These are phyloP conservation scores for Pedetes capensis DNA, from an alignment of 2,113 vertebrate species.

Conservation along the genomic window DNA sequence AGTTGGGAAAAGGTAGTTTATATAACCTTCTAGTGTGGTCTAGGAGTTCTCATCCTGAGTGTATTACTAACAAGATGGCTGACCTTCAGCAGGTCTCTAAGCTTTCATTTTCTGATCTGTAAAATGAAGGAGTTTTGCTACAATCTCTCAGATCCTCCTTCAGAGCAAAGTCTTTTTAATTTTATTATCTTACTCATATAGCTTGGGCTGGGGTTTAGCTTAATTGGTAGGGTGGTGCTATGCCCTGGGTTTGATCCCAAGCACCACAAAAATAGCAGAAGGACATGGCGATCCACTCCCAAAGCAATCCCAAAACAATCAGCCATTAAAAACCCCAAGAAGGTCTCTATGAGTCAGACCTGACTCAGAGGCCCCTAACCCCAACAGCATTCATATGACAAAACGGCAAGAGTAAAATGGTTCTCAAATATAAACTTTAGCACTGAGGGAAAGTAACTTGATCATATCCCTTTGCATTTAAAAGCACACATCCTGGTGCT, in stretches of 20 bases:
- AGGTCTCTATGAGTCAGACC: too few species aligned
- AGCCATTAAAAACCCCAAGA: too few species aligned
- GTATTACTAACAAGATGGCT: background rate
- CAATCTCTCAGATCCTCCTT: background rate
- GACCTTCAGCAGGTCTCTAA: background rate
- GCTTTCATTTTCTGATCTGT: conserved; percentile 13
- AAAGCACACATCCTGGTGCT: background rate
- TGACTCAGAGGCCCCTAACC: too few species aligned
- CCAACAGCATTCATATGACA: too few species aligned
- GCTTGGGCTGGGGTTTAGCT: too few species aligned
- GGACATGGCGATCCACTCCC: too few species aligned
- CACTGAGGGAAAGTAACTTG: background rate
- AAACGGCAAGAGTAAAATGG: background rate
- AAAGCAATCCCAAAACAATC: too few species aligned
- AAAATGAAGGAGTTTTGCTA: background rate
- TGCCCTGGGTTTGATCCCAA: too few species aligned
- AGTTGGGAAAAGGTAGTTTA: background rate
- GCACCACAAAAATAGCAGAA: too few species aligned
- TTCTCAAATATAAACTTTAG: background rate
- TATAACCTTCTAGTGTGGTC: background rate
- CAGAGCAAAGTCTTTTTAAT: conserved; percentile 19
- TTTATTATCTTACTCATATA: conserved; percentile 3
- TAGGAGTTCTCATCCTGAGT: background rate
- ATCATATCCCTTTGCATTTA: background rate
- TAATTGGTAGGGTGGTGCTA: too few species aligned